Base-by-base conservation (phyloP, 2,113 vertebrate species). In the Stegastes partitus region DNA sequence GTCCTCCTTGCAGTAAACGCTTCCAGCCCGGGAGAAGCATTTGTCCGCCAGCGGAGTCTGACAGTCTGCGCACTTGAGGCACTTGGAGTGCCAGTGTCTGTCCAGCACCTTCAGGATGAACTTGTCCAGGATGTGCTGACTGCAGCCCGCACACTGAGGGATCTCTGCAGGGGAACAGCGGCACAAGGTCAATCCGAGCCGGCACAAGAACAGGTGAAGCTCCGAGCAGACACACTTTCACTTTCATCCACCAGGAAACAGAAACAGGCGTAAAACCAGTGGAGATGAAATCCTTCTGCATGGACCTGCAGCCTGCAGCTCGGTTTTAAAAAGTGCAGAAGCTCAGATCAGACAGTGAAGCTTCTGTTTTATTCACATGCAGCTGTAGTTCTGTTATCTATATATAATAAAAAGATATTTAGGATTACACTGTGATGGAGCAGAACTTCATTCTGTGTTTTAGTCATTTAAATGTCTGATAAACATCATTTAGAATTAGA, bases 101-200 rank as follows among this genome's bases (percentile, higher is more conserved):
- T 99, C 98, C 93, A 99, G 95, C 61, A 99, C 98, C 94, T 99
- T 99, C 91, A 99, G 96, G 94, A 99, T 98, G 95, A 99, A 99
- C 92, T 95, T 99, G 94, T 99, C 98, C 94, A 99, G 83, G 94
- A 99, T 99, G 85, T 99, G 97, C 87, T 99, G 98, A 89, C 95
- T 99, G 90, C 98, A 99, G 89, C 98, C 98, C 4, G 97, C 97
- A 15, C 98, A 99, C 95, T 98, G 97, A 51, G 98, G 98, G 68
- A 99, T 97, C 94, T 99, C 98, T 99, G 95, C 25, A 31, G 45
- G 62, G 9, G 26, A 22, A 71, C 55, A 73, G 19, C 18, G 34
- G 57, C 53, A n/a, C 62, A 42, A 22, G 31, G 72, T 69, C 58
- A 81, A 54, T 55, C 4, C 16, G 19, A 49, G 58, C 37, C 14